phyloP scores from a whole-genome alignment of 2,888 invertebrate genomes.

The Rotaria socialis region DNA sequence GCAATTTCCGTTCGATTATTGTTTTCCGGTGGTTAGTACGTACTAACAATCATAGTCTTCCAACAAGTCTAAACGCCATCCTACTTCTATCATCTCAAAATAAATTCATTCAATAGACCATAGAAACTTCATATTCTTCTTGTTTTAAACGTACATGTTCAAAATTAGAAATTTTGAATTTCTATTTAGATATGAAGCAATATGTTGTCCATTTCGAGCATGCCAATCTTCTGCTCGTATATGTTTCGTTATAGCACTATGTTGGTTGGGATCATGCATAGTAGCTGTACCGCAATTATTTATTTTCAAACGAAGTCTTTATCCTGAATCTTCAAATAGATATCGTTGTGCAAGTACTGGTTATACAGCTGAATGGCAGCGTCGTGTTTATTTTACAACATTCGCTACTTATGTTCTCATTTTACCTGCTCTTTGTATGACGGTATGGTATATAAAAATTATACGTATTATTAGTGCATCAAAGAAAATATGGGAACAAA shows the following conservation, averaged over 20 bases:
- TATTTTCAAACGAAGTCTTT: conserved; percentile 56
- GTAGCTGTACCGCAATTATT: conserved; percentile 59
- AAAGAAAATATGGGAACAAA: background rate
- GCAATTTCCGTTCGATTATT: no score
- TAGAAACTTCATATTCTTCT: no score
- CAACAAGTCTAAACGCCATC: no score
- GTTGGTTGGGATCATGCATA: conserved; percentile 59
- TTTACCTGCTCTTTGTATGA: conserved; percentile 58
- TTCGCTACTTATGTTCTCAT: conserved; percentile 59
- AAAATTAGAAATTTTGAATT: background rate
- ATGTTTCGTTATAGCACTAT: conserved; percentile 51
- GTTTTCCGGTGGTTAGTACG: no score
- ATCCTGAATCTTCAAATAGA: conserved; percentile 47
- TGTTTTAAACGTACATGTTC: no score
- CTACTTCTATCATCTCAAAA: no score
- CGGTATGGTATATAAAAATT: conserved; percentile 60
- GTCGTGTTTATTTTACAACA: conserved; percentile 60
- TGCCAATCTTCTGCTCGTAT: background rate
- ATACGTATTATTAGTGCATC: conserved; percentile 51
- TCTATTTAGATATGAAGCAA: conserved; percentile 19
- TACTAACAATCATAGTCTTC: no score
- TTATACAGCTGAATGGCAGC: conserved; percentile 60
- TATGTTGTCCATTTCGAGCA: conserved; percentile 15
- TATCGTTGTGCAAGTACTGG: conserved; percentile 58
- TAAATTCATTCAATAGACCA: no score